These are phyloP conservation scores for Eupsittula cactorum DNA, from an alignment of 2,113 vertebrate genomes.

Conservation along the genomic window DNA sequence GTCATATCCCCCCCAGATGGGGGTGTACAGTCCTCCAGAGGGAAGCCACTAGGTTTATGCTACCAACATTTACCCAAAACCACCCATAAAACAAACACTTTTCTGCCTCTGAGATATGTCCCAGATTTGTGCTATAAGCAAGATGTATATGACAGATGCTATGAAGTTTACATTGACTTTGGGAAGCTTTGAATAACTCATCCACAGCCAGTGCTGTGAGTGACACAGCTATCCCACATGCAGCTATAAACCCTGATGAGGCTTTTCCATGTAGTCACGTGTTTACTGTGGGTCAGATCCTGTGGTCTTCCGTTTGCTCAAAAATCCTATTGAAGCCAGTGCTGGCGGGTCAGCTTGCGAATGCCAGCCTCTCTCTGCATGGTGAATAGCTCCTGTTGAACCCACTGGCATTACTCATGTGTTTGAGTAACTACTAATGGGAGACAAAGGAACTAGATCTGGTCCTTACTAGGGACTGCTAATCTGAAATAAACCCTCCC, in stretches of 20 bases:
- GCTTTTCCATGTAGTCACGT: conserved; percentile 38
- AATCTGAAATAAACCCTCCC: not conserved
- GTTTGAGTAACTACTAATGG: not conserved
- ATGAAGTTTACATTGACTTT: not conserved
- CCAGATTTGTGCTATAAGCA: not conserved
- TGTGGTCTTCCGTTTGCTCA: conserved; percentile 1
- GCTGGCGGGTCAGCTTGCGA: conserved; percentile 13
- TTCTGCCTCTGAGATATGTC: not conserved
- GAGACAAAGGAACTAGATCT: conserved; percentile 25
- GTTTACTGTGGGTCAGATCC: not conserved
- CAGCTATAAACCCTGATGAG: not conserved
- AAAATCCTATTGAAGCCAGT: conserved; percentile 36
- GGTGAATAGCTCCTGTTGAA: conserved; percentile 55
- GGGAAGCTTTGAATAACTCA: conserved; percentile 1
- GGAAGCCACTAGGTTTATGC: not conserved
- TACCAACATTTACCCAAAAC: not conserved
- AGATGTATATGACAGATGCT: not conserved
- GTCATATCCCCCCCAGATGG: not conserved
- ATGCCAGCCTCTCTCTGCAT: not conserved
- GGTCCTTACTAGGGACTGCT: not conserved
- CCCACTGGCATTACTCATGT: conserved; percentile 35
- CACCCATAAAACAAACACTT: not conserved
- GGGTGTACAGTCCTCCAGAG: not conserved
- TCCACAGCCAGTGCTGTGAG: not conserved
- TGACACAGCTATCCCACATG: not conserved